Conservation (phyloP, 2,888 invertebrate species). For the Platycnemis pennipes region DNA sequence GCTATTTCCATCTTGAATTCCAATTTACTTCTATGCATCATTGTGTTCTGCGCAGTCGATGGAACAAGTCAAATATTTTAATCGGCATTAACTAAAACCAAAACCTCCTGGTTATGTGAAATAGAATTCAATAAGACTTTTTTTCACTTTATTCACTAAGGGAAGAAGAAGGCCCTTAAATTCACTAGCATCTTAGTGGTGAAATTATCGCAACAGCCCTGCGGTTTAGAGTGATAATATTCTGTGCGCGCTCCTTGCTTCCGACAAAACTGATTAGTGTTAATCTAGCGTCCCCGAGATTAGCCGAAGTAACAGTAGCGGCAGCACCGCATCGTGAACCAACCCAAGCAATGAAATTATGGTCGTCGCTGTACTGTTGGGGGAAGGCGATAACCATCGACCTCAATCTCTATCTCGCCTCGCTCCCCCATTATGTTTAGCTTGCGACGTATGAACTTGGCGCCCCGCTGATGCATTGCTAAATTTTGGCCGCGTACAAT, state of each 20-base stretch:
- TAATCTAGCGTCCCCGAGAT: conserved; percentile 28
- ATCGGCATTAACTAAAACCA: no score
- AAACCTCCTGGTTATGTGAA: no score
- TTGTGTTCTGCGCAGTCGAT: no score
- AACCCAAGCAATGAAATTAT: conserved; percentile 20
- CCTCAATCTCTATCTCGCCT: neutral
- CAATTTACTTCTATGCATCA: no score
- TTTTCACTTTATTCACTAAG: neutral
- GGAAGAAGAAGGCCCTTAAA: neutral
- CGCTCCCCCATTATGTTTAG: neutral
- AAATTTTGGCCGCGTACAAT: neutral
- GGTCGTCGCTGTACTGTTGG: neutral
- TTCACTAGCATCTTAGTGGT: neutral
- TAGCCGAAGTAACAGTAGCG: conserved; percentile 10
- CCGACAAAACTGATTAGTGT: neutral
- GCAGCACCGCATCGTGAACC: neutral
- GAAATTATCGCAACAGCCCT: neutral
- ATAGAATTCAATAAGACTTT: no score
- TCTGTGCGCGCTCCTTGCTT: neutral
- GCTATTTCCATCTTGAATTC: no score
- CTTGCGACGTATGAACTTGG: neutral
- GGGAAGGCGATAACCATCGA: conserved; percentile 26
- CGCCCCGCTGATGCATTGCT: neutral
- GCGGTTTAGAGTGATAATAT: neutral
- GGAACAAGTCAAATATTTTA: no score